Conservation (phyloP, 2,113 vertebrate genomes). For the Gnathonemus echidnorhynchus region DNA sequence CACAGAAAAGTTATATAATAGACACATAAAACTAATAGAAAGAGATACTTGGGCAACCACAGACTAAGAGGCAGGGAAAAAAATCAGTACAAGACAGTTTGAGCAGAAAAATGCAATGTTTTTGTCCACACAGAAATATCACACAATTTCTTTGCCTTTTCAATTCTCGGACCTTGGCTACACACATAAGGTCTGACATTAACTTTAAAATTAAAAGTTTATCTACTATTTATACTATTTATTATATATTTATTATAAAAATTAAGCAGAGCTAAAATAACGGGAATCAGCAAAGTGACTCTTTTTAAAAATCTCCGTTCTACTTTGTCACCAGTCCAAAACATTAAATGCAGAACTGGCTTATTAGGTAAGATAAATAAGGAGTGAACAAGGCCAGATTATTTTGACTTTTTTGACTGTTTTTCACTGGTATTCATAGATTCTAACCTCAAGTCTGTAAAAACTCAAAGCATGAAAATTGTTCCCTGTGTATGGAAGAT, state of each 20-base stretch:
- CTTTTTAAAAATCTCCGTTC: neutral
- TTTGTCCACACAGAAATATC: neutral
- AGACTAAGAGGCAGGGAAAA: neutral
- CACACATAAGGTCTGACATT: neutral
- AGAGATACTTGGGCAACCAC: neutral
- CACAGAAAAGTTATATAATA: constrained; percentile 37
- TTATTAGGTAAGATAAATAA: neutral
- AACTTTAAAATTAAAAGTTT: neutral
- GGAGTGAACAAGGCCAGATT: neutral
- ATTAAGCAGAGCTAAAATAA: neutral
- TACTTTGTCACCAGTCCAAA: neutral
- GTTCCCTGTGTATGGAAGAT: neutral
- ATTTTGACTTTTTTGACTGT: neutral
- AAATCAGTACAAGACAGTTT: neutral
- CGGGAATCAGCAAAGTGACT: neutral
- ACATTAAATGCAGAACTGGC: neutral
- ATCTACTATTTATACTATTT: neutral
- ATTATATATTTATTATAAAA: neutral
- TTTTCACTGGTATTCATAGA: neutral
- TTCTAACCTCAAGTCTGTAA: neutral
- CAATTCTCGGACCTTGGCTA: neutral
- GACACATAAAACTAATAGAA: constrained; percentile 2
- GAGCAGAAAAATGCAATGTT: neutral
- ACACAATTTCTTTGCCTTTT: neutral
- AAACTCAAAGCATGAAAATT: neutral